Evolutionary conservation across 2,888 invertebrate genomes (phyloP).

Genomic region (Microplitis deprimator): DNA sequence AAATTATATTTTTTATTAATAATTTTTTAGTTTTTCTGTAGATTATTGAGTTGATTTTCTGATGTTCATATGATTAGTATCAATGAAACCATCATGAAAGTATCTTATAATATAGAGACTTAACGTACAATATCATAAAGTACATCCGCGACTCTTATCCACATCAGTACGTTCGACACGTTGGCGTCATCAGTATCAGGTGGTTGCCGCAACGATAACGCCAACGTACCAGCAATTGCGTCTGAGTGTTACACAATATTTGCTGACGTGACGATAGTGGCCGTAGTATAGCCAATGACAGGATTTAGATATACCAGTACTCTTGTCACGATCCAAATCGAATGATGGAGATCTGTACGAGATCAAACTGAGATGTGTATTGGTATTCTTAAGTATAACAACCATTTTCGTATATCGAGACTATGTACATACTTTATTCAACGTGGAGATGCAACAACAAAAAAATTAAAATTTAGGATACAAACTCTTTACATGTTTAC

Average conservation of each 20-base stretch:
- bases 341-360: constrained; percentile 45
- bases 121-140: constrained; percentile 25
- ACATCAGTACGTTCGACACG: constrained; percentile 37
- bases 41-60: background rate
- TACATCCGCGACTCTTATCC: constrained; percentile 29
- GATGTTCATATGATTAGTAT: background rate
- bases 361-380: constrained; percentile 2
- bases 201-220: constrained; percentile 36
- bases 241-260: constrained; percentile 46
- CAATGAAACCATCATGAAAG: background rate
- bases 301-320: constrained; percentile 36
- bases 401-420: constrained; percentile 17
- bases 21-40: background rate
- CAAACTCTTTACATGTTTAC: too few relatives aligned
- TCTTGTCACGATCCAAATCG: constrained; percentile 53
- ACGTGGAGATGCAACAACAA: background rate
- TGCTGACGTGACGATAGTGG: constrained; percentile 52
- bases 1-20: too few relatives aligned
- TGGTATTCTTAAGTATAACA: constrained; percentile 6
- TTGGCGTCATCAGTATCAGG: constrained; percentile 42
- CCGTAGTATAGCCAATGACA: constrained; percentile 35
- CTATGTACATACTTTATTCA: background rate
- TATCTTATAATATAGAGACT: background rate
- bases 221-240: constrained; percentile 28
- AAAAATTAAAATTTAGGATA: background rate